Evolutionary conservation across 2,888 invertebrate species (phyloP), one percentile per base, ranked within the genome.

Genomic region (Eugnorisma glareosa): DNA sequence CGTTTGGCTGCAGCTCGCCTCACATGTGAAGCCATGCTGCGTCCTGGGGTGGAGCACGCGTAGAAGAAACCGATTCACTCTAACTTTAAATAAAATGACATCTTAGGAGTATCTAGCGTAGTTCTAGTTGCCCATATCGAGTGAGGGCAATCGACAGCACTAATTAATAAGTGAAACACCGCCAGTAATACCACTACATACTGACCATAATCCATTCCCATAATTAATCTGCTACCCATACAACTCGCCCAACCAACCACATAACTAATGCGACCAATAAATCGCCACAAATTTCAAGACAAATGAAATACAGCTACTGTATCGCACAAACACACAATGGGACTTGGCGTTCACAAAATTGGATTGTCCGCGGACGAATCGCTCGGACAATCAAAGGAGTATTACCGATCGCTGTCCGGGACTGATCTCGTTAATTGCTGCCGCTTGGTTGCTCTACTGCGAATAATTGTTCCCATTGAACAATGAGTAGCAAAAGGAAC

Each of bases 341-440:
- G 68, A 71, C 73, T 70, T 67, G 79, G 77, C 69, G 80, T 83
- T 67, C 78, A 80, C 83, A 85, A 88, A 89, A 89, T 89, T 82
- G 89, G 87, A 89, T 88, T 85, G 84, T 86, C 77, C 83, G 87
- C 81, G 82, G 73, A 81, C 84, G 85, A 72, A 74, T 54, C 89
- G 89, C 78, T 83, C 81, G 77, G 85, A 77, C 85, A 85, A 88
- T 89, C 89, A 89, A 88, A 89, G 89, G 88, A 86, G 83, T 87
- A 87, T 85, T 87, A 88, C 83, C 79, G 81, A 85, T 84, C 74
- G 75, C 64, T 77, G 78, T 84, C 82, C 84, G 82, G 88, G 80
- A 88, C 88, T 82, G 84, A 84, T 88, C 86, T 81, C 83, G 83
- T 84, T 89, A 88, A 89, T 89, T 88, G 82, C 81, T 83, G 48